A percentile compares a stretch with the other conserved stretches of the same genome.
Evolutionary conservation across 2,888 invertebrate species (phyloP).

Genomic region (Drosophila paucipuncta): DNA sequence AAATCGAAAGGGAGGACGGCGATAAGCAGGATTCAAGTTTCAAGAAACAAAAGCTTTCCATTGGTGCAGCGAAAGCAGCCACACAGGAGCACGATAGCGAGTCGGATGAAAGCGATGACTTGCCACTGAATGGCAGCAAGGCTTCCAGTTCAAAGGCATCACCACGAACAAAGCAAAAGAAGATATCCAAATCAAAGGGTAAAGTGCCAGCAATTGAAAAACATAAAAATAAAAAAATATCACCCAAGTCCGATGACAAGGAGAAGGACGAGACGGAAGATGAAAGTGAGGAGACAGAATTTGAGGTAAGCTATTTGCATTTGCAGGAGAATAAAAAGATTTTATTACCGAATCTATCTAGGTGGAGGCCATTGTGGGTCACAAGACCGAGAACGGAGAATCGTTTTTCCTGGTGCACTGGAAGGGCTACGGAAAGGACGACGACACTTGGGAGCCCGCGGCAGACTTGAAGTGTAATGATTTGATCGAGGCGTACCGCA

Average conservation of each 20-base stretch:
- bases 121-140: constrained; percentile 76
- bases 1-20: constrained; percentile 25
- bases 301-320: constrained; percentile 63
- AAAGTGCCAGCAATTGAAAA: constrained; percentile 16
- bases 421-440: constrained; percentile 90
- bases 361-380: constrained; percentile 90
- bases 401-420: constrained; percentile 90
- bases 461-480: constrained; percentile 90
- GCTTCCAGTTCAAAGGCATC: constrained; percentile 78
- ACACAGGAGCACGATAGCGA: constrained; percentile 5
- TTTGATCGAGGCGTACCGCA: constrained; percentile 87
- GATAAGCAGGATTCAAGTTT: constrained; percentile 45
- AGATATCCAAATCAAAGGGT: constrained; percentile 33
- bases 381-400: constrained; percentile 89
- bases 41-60: constrained; percentile 29
- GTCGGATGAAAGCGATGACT: constrained; percentile 74
- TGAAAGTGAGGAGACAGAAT: constrained; percentile 83
- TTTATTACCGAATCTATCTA: constrained; percentile 31
- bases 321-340: neutral
- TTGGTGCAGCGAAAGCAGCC: neutral
- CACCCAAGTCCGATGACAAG: constrained; percentile 15
- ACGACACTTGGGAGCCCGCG: constrained; percentile 92
- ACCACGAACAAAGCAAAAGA: constrained; percentile 62
- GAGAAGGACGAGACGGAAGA: constrained; percentile 61
- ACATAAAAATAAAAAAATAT: constrained; percentile 20